Percentiles rank a stretch among this genome's conserved stretches.
Evolutionary conservation across 2,113 vertebrate genomes (phyloP).

Genomic region (Guaruba guarouba): DNA sequence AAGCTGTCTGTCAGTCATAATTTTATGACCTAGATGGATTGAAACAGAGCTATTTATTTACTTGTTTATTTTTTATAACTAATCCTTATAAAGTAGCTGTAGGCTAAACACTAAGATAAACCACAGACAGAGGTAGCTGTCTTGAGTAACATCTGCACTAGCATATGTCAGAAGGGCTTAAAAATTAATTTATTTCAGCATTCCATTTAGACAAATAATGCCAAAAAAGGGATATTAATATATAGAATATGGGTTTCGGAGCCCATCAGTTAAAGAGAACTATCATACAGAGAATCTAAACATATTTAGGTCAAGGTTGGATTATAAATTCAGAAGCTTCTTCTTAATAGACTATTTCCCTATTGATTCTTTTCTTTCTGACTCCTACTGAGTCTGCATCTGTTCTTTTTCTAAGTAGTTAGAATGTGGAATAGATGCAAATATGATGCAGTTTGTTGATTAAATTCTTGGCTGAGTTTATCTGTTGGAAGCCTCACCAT

Average conservation of each 20-base stretch:
- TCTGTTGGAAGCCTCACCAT: constrained; percentile 43
- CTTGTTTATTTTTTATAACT: background rate
- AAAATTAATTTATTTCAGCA: constrained; percentile 16
- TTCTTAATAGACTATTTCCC: constrained; percentile 56
- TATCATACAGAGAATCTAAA: background rate
- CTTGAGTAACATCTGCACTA: constrained; percentile 36
- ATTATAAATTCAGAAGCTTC: constrained; percentile 58
- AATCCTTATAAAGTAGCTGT: constrained; percentile 9
- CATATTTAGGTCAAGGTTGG: constrained; percentile 65
- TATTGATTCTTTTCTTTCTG: constrained; percentile 43
- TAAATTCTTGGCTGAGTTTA: constrained; percentile 58
- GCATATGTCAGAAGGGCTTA: constrained; percentile 49
- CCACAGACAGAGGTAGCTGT: background rate
- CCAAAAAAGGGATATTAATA: background rate
- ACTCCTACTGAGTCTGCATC: constrained; percentile 59
- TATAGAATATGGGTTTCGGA: constrained; percentile 2
- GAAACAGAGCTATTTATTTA: background rate
- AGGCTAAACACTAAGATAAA: constrained; percentile 15
- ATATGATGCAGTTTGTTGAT: constrained; percentile 64
- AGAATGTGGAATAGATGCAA: constrained; percentile 53
- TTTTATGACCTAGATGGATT: background rate
- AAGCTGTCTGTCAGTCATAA: background rate
- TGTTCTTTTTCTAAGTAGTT: constrained; percentile 56
- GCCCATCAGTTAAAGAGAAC: background rate
- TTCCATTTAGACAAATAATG: constrained; percentile 28